phyloP scores from a whole-genome alignment of 2,888 invertebrate genomes.

The Spicauda simplicius region DNA sequence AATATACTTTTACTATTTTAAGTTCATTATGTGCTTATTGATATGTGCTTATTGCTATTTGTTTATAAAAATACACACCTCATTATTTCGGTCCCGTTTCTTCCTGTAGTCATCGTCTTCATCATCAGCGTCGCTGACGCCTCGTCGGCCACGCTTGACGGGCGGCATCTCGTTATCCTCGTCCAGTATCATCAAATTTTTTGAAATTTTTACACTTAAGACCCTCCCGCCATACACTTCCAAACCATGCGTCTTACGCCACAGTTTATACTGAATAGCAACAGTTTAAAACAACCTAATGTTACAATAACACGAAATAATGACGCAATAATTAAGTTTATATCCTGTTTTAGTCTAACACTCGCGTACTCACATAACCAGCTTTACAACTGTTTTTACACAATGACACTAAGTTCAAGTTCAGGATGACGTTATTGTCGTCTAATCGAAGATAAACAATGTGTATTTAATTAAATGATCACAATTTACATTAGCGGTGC shows the following conservation, averaged over 20 bases:
- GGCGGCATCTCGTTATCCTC: slow-evolving; percentile 70
- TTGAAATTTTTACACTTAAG: background rate
- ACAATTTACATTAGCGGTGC: too few relatives aligned
- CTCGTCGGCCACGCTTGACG: slow-evolving; percentile 67
- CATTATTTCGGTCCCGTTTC: slow-evolving; percentile 91
- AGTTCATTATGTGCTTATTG: too few relatives aligned
- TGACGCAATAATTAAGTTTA: background rate
- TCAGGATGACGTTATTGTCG: background rate
- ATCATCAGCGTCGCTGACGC: slow-evolving; percentile 86
- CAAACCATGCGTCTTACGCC: too few relatives aligned
- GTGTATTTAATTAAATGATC: too few relatives aligned
- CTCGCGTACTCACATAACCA: background rate
- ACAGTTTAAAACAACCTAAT: background rate
- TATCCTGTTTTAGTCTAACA: background rate
- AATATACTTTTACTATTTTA: too few relatives aligned
- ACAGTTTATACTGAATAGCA: background rate
- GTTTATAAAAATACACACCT: slow-evolving; percentile 78
- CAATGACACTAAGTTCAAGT: background rate
- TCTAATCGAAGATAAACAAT: background rate
- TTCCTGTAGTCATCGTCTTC: slow-evolving; percentile 90
- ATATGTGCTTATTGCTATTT: too few relatives aligned
- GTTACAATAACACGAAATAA: background rate
- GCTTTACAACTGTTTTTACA: background rate
- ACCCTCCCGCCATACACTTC: slow-evolving; percentile 5
- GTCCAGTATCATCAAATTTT: slow-evolving; percentile 73